Base-by-base conservation (phyloP, 2,797 vertebrate species). In the Sandelia bainsii region DNA sequence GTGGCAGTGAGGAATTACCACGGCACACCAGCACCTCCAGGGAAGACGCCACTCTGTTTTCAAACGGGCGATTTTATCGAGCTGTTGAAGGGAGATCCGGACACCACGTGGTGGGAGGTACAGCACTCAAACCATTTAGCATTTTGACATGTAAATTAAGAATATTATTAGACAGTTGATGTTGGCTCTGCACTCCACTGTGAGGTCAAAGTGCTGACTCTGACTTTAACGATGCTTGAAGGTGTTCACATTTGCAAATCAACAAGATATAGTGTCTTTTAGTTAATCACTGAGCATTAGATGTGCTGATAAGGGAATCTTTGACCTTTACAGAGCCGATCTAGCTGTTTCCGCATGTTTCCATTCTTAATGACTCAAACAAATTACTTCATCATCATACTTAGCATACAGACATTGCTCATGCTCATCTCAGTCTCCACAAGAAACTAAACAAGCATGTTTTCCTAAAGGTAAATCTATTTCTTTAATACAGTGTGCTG, bases 41-140 rank as follows among this genome's bases (percentile, higher is more conserved):
- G 96, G 62, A 99, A 98, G 66, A 93, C 94, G 0, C 94, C 95
- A 5, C 93, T 99, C 29, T 95, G 94, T 0, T 97, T 99, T 56
- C 98, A 98, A 75, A 96, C 90, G 0, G 98, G 98, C 22, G 98
- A 99, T 0, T 95, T 97, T 63, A 97, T 99, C 0, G 98, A 99
- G 92, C 94, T 99, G 62, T 93, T 99, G 37, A 94, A 97, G 66
- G 98, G 98, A 0, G 98, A 99, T 86, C 97, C 97, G 0, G 97
- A 99, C 77, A 95, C 96, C 0, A 84, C 94, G 0, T 99, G 97
- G 97, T 99, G 97, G 98, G 98, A 99, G 97, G 98, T 98, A 92
- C 84, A 66, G 60, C 17, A 13, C 13, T 32, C 3, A 12, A 57
- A 12, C 11, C 8, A 19, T 2, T 4, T 13, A 6, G 8, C 37